Evolutionary conservation across 92 coral and sea anemone species (phyloP), one percentile per base, ranked within the genome.

Genomic region (Phymanthus crucifer): DNA sequence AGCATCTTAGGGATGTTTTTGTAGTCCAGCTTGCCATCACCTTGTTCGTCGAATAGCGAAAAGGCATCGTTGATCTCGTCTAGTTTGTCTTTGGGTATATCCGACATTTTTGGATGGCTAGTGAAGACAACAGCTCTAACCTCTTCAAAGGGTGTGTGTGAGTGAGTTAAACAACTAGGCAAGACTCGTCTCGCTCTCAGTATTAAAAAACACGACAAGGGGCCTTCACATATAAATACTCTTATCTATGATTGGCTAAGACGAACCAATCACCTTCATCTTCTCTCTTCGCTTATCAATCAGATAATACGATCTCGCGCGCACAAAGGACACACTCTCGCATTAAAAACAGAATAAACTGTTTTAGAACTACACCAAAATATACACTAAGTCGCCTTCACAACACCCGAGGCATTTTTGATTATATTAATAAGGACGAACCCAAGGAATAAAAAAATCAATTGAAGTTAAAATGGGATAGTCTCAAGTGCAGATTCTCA

Each of bases 71-170:
- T n/a, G n/a, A n/a, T n/a, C n/a, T n/a, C n/a, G 37, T 84, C 29
- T 66, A 90, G 46, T 65, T 87, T 74, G n/a, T 92, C 98, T 68
- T 90, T 77, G 48, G 81, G 72, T 6, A 77, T 77, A 40, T 77
- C 81, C 35, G 72, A 6, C 81, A 77, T 77, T 13, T 77, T 64
- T n/a, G 31, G 19, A 65, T 46, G 64, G 19, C 13, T 32, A 19
- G 0, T 0, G 35, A 16, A 48, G 24, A 35, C 0, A 27, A 61
- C 68, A 74, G 81, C 72, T 77, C 58, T 40, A 10, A 36, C 81
- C 81, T 77, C 57, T 21, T 45, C 14, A 1, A 19, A 64, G 81
- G 81, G 81, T 36, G 81, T 38, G 72, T 48, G 57, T 29, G 58
- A 77, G 81, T 64, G 72, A 77, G 54, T 58, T 26, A 69, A 14